Percentiles rank a stretch among this genome's conserved stretches.
Evolutionary conservation across 2,113 vertebrate species (phyloP).

Genomic region (Pachycephala philippinensis): DNA sequence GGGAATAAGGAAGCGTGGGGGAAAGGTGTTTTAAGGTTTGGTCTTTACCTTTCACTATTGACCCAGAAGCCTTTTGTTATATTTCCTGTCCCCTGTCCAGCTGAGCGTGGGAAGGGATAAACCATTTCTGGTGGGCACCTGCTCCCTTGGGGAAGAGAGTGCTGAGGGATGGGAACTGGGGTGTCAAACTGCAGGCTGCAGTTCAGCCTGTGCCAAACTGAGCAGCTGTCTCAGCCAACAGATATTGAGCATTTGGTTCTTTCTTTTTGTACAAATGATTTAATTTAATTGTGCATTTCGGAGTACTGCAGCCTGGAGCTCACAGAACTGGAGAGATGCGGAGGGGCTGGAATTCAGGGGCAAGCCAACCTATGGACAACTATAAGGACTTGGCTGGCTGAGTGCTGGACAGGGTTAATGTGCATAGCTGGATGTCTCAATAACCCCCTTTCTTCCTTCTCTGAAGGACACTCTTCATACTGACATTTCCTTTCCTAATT

Average conservation of each 20-base stretch:
- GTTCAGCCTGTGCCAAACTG: background rate
- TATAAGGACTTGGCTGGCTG: background rate
- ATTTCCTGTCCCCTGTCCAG: background rate
- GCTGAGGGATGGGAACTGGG: background rate
- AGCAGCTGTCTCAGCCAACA: background rate
- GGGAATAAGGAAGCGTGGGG: background rate
- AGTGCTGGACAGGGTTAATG: background rate
- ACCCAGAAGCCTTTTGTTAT: rapidly evolving
- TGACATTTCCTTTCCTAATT: background rate
- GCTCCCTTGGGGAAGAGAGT: background rate
- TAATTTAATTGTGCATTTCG: background rate
- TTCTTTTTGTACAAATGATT: background rate
- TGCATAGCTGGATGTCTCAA: background rate
- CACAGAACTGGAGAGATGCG: background rate
- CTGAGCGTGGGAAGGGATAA: background rate
- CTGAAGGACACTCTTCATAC: background rate
- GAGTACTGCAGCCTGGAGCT: background rate
- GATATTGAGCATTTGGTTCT: background rate
- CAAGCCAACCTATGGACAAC: background rate
- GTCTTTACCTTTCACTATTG: background rate
- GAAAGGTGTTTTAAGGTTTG: background rate
- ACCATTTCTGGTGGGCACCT: background rate
- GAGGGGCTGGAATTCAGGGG: background rate
- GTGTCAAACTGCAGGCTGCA: background rate
- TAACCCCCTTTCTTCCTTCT: background rate